Base-by-base conservation (phyloP, 2,888 invertebrate species). In the Dynastes maya region DNA sequence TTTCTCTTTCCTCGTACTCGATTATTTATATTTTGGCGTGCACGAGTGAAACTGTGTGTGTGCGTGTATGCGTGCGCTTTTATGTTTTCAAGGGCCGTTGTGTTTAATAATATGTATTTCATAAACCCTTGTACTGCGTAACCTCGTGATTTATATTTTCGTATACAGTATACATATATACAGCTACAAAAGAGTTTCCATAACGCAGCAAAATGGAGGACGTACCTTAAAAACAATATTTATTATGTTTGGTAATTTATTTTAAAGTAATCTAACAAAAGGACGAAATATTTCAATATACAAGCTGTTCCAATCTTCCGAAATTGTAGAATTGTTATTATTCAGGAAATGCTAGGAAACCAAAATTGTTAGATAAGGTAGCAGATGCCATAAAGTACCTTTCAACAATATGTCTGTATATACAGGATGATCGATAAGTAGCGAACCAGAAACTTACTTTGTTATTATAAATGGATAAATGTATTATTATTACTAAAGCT, bases 71-170 rank as follows among this genome's bases (percentile, higher is more conserved):
- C 77, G 79, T 77, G 77, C 45, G 72, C 79, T 74, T 77, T 74
- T 79, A 72, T 79, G 72, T 79, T 77, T 76, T 79, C 77, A 61
- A 79, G 79, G 64, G 74, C 74, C 40, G 77, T 79, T 67, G 67
- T 77, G 67, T 79, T 79, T 79, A 77, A 77, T 79, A 77, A 79
- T 79, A 79, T 77, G 79, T 77, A 74, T 79, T 79, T 74, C 77
- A 79, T 77, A 74, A 74, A 74, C 79, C 77, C 74, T 72, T 71
- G 51, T 74, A 22, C 78, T 32, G 65, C 61, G 27, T 53, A 65
- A 78, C 55, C 53, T 63, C 58, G 64, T 71, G 72, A 72, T 53
- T 61, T 74, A 61, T 74, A 45, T 40, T 74, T 61, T 45, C 63
- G n/a, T 68, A 16, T 29, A 68, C 29, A 51, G 63, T 61, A 61